Base-by-base conservation (phyloP, 1,140 invertebrate species). In the Alviniconcha marisindica region DNA sequence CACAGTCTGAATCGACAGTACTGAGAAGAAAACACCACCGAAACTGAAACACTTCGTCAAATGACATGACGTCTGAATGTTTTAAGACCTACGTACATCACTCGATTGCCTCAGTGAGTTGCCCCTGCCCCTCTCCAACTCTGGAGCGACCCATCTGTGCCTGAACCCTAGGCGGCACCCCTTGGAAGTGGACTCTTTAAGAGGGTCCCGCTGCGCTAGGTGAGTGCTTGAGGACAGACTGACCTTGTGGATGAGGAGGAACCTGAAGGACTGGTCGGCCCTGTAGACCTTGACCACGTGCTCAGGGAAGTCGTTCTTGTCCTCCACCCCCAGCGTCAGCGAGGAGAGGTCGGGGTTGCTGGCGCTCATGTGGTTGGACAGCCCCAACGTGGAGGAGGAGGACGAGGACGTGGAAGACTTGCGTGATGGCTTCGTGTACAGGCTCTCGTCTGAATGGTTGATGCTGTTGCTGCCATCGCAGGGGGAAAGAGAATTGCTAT, bases 251-350 rank as follows among this genome's bases (percentile, higher is more conserved):
- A 99, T 97, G 63, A 98, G 95, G 81, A 99, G 95, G 94, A 98
- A 99, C 94, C 99, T 99, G 94, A 97, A 99, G 4, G 97, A 97
- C 94, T 99, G 98, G 94, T 99, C 99, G 38, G 97, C 95, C 94
- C 97, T 97, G 84, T 93, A 95, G 28, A 96, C 97, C 94, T 99
- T 99, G 0, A 99, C 94, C 51, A 99, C 98, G 94, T 99, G 98
- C 92, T 99, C 98, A 10, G 98, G 98, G 94, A 97, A 98, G 93
- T 99, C 97, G 2, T 95, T 94, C 78, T 96, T 86, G 40, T 89
- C 80, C 33, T 93, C 93, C 54, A 89, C 84, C 33, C 40, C 84
- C 18, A 88, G 86, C 21, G 85, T 89, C 71, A 88, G 84, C 79
- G 89, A 84, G 71, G 89, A 92, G 60, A 98, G 94, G 93, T 98